Conservation (phyloP, 2,888 invertebrate species). For the Drosophila recens region DNA sequence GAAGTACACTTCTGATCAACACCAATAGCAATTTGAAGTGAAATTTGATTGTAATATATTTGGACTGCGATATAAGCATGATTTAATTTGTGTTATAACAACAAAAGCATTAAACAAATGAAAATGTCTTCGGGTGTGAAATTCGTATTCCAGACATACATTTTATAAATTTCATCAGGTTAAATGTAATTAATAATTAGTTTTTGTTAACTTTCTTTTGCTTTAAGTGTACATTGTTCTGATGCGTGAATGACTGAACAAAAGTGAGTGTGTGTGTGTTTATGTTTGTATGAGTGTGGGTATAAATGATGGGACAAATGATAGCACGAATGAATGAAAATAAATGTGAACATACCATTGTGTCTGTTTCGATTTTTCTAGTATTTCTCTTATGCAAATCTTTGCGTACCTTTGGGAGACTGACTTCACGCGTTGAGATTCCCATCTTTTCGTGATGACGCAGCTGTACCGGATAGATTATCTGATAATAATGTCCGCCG, state of each 20-base stretch:
- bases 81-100: constrained; percentile 1
- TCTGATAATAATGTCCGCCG: constrained; percentile 96
- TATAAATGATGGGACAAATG: constrained; percentile 38
- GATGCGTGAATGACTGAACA: no score
- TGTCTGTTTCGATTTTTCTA: constrained; percentile 84
- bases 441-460: constrained; percentile 98
- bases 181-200: background rate
- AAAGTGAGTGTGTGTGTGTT: background rate
- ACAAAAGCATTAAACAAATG: background rate
- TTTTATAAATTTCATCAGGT: background rate
- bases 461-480: constrained; percentile 97
- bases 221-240: background rate
- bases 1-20: constrained; percentile 9
- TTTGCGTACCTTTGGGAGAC: constrained; percentile 92
- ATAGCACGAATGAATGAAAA: constrained; percentile 45
- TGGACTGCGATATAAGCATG: background rate
- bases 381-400: constrained; percentile 84
- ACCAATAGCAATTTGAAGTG: constrained; percentile 11
- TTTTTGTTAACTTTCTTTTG: background rate
- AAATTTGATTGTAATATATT: background rate
- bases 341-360: constrained; percentile 86
- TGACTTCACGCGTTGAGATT: constrained; percentile 96
- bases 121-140: no score
- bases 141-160: background rate
- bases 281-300: background rate